A percentile compares a stretch with the other conserved stretches of the same genome.
Conservation (phyloP, 2,113 vertebrate genomes). For the Alethe diademata region DNA sequence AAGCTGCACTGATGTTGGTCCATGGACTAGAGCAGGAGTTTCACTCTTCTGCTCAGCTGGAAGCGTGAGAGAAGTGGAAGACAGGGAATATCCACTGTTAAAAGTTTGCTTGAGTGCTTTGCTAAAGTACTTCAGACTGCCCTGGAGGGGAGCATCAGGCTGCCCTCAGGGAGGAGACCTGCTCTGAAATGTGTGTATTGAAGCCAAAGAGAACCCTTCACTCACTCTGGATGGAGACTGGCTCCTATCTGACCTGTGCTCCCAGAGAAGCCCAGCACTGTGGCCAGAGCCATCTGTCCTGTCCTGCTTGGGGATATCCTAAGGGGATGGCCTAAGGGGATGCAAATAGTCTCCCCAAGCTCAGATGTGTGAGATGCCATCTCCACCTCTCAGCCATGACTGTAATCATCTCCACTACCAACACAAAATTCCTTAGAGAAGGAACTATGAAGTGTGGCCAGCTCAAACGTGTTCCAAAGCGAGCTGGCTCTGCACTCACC, state of each 20-base stretch:
- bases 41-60: background rate
- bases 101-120: rapidly evolving
- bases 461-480: rapidly evolving
- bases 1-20: background rate
- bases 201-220: background rate
- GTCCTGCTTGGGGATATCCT: background rate
- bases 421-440: background rate
- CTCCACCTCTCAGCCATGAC: background rate
- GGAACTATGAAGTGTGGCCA: background rate
- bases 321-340: no score
- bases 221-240: background rate
- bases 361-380: background rate
- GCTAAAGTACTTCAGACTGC: background rate
- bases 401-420: rapidly evolving
- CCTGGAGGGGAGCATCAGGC: background rate
- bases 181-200: background rate
- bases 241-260: background rate
- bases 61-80: background rate
- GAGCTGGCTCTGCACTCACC: background rate
- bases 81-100: background rate
- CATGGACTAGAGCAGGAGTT: background rate
- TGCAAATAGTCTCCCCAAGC: background rate
- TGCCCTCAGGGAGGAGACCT: background rate
- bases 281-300: background rate
- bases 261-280: rapidly evolving